Evolutionary conservation across 2,888 invertebrate genomes (phyloP), one percentile per base, ranked within the genome.

Genomic region (Xestia ashworthii): DNA sequence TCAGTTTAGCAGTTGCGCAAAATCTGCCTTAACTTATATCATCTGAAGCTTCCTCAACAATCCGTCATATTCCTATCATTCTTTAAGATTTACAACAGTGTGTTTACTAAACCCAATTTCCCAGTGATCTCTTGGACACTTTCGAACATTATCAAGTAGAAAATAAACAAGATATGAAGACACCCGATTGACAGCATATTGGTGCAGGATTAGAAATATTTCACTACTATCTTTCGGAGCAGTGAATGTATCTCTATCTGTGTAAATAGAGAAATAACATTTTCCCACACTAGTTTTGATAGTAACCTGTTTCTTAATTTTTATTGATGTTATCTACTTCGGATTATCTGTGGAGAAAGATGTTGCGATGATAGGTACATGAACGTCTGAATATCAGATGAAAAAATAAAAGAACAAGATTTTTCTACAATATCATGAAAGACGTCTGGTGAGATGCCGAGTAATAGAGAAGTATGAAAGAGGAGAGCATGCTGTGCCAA

Each of bases 141-240:
- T 83, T 82, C 22, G 9, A 83, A 86, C 76, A 84, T 81, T 79
- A 82, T 88, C 84, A 77, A 89, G 87, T 85, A 84, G 83, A 83
- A 73, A 76, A 84, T 76, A 91, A 90, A 91, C 78, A 90, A 86
- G 89, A 88, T 88, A 88, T 1, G 76, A 83, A 86, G 89, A 90
- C 90, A 88, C 80, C 87, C 87, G 89, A 89, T 89, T 93, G 93
- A 93, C 93, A 93, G 92, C 86, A 88, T 88, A 89, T 90, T 89
- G 90, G 84, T 87, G 88, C 83, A 90, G 90, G 89, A 93, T 92
- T 92, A 93, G 72, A 71, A 83, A 82, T 87, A 90, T 88, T 90
- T 90, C 81, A 88, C 81, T 88, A 88, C 88, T 92, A 92, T 92
- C 92, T 87, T 71, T 75, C 74, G 78, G 80, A 82, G 84, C 86